These are phyloP conservation scores for Agriopis marginaria DNA, from an alignment of 2,888 invertebrate genomes.

Conservation along the genomic window DNA sequence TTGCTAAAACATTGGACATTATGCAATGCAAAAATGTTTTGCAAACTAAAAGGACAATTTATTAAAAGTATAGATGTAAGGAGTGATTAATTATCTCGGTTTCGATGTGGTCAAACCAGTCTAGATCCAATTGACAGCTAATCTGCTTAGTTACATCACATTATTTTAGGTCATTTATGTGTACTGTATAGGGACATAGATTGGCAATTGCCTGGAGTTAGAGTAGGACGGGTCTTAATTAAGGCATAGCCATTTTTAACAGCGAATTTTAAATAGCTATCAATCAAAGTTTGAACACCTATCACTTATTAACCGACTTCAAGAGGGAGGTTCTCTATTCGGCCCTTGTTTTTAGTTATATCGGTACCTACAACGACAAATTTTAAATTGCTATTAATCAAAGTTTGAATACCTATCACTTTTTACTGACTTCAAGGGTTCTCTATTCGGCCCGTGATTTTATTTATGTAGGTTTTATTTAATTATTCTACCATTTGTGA, in stretches of 20 bases:
- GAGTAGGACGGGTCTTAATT: not conserved
- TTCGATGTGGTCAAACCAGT: constrained; percentile 32
- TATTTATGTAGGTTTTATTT: not conserved
- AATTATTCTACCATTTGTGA: too few species aligned
- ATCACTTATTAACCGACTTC: constrained; percentile 5
- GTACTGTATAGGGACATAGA: constrained; percentile 22
- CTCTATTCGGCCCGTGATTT: too few species aligned
- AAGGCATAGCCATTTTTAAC: constrained; percentile 6
- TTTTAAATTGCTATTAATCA: constrained; percentile 16
- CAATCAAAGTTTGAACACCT: constrained; percentile 9
- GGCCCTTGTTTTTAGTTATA: not conserved
- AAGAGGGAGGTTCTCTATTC: not conserved
- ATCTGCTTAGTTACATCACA: constrained; percentile 26
- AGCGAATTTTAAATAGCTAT: constrained; percentile 7
- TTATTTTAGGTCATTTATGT: constrained; percentile 18
- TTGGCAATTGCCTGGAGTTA: constrained; percentile 30
- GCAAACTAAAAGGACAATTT: constrained; percentile 24
- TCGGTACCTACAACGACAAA: too few species aligned
- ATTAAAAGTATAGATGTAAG: constrained; percentile 24
- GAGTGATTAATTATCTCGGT: constrained; percentile 32
- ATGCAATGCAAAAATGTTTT: constrained; percentile 7
- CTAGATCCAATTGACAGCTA: constrained; percentile 27
- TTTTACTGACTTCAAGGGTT: constrained; percentile 5
- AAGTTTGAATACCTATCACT: not conserved
- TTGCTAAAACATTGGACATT: constrained; percentile 3